These are phyloP conservation scores for Mormyrus iriodes DNA, from an alignment of 2,113 vertebrate genomes.

Conservation along the genomic window DNA sequence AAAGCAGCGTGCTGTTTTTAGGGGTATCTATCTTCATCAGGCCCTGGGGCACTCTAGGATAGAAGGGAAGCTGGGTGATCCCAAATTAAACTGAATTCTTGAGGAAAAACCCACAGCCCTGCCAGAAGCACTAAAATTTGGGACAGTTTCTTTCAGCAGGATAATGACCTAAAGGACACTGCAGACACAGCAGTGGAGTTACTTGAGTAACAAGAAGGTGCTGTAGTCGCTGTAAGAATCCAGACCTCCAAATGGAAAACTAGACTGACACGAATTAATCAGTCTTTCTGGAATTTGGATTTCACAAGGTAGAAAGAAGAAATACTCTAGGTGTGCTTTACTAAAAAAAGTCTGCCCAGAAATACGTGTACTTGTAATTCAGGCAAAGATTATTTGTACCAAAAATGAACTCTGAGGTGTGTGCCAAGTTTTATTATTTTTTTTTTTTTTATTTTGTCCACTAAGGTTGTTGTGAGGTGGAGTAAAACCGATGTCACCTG, in stretches of 20 bases:
- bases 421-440: too few relatives aligned
- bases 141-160: not conserved
- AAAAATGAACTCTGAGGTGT: not conserved
- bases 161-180: not conserved
- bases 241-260: not conserved
- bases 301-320: not conserved
- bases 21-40: not conserved
- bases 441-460: too few relatives aligned
- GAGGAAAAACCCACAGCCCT: not conserved
- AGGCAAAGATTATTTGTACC: not conserved
- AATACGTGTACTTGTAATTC: not conserved
- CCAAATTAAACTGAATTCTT: not conserved
- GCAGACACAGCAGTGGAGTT: not conserved
- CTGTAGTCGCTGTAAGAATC: not conserved
- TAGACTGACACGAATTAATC: not conserved
- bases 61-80: not conserved
- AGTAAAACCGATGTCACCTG: not conserved
- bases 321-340: not conserved
- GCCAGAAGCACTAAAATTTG: not conserved
- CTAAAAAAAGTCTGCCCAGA: not conserved
- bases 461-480: too few relatives aligned
- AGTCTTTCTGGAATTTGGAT: not conserved
- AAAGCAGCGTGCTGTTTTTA: not conserved
- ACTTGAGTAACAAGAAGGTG: not conserved
- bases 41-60: not conserved